Evolutionary conservation across 2,113 vertebrate genomes (phyloP), one percentile per base, ranked within the genome.

Genomic region (Crocuta crocuta): DNA sequence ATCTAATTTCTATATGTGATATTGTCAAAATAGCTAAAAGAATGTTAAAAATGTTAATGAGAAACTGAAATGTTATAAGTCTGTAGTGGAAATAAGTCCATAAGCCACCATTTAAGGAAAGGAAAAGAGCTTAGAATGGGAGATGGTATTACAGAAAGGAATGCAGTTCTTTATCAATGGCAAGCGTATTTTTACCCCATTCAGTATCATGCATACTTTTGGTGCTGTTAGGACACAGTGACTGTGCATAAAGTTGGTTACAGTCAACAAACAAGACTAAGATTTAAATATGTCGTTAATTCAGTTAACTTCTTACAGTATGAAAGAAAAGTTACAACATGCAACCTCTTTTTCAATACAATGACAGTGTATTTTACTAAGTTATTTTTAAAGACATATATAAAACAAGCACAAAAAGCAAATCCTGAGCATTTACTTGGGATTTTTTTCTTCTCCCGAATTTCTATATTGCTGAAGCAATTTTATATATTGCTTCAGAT

Each of bases 121-220:
- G 45, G 73, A 73, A 79, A 43, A 97, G 98, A 95, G 89, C 94
- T 97, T 76, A 98, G 97, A 96, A 96, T 58, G 95, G 88, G 91
- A 97, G 97, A 92, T 17, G 96, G 96, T 97, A 96, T 90, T 96
- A n/a, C 19, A 63, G 93, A 84, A 96, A 94, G 98, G 97, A 98
- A 98, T 96, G 99, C 99, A 99, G 99, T 98, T 99, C 98, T 98
- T 53, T 97, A 98, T 99, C 99, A 99, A 99, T 99, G 99, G 99
- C 99, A 99, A 99, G 99, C 99, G 99, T 99, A 99, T 98, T 97
- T 98, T 98, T 96, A 99, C 98, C 98, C 98, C 97, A 96, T 98
- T 99, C 98, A 96, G 99, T 98, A 97, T 97, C 98, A 98, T 98
- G 99, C 99, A 98, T 71, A 13, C 74, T 98, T 97, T 94, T 78